Conservation (phyloP, 2,113 vertebrate species). For the Pithys albifrons region DNA sequence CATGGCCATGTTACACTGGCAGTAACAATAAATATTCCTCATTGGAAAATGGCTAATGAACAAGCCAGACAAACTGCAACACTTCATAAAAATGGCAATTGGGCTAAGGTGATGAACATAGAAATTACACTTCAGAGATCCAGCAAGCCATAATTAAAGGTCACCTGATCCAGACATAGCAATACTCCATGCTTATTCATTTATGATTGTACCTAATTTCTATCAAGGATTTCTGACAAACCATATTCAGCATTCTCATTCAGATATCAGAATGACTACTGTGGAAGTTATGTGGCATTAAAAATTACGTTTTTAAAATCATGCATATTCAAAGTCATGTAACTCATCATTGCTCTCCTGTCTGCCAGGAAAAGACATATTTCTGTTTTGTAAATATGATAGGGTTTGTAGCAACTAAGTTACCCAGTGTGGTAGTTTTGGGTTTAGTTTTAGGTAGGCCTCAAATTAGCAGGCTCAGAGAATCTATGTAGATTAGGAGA, state of each 20-base stretch:
- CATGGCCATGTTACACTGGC: neutral
- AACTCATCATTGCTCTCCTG: neutral
- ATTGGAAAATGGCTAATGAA: neutral
- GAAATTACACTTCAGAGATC: neutral
- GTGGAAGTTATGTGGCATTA: neutral
- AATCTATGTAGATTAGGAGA: no score
- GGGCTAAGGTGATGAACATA: neutral
- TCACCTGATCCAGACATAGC: neutral
- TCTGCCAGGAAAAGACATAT: neutral
- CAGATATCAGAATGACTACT: neutral
- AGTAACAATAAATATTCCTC: neutral
- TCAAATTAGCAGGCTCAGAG: no score
- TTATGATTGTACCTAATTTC: neutral
- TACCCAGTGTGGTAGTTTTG: neutral
- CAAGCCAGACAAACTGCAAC: neutral
- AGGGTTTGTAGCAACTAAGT: neutral
- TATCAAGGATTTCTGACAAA: neutral
- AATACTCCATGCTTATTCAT: neutral
- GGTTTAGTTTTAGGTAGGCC: no score
- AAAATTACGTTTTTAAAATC: neutral
- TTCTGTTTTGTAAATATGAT: neutral
- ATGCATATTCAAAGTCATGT: neutral
- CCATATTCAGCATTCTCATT: neutral
- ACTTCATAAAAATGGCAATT: fast-evolving
- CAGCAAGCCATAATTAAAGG: neutral